phyloP scores from a whole-genome alignment of 2,888 invertebrate genomes.

The Sphaerophoria taeniata region DNA sequence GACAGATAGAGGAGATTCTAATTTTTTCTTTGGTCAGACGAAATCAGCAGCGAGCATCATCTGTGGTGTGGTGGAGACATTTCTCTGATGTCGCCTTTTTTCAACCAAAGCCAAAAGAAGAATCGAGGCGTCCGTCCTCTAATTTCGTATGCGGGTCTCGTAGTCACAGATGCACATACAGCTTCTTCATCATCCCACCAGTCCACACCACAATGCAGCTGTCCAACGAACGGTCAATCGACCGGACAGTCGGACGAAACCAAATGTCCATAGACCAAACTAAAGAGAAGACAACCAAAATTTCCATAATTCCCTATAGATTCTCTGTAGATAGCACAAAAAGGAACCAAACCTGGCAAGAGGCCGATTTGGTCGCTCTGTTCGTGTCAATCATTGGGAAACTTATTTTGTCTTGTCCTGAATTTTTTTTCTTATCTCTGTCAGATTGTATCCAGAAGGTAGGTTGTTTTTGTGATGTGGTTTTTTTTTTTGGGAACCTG shows the following conservation, averaged over 20 bases:
- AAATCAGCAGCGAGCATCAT: constrained; percentile 41
- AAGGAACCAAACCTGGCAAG: constrained; percentile 30
- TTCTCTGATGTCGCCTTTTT: constrained; percentile 55
- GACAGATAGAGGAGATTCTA: constrained; percentile 2
- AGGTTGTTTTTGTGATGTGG: background rate
- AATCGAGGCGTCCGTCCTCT: constrained; percentile 50
- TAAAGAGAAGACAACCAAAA: constrained; percentile 46
- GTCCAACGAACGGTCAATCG: constrained; percentile 17
- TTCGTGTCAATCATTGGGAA: constrained; percentile 67
- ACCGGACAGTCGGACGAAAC: background rate
- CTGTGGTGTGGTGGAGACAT: constrained; percentile 56
- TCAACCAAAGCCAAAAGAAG: constrained; percentile 53
- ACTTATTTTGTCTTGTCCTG: constrained; percentile 69
- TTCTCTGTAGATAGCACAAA: constrained; percentile 16
- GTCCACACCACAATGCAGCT: constrained; percentile 51
- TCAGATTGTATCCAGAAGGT: background rate
- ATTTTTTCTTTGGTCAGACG: constrained; percentile 44
- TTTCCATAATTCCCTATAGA: constrained; percentile 73
- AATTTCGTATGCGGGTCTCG: constrained; percentile 70
- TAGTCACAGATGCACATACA: constrained; percentile 57
- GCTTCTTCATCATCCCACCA: constrained; percentile 48
- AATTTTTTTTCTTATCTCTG: constrained; percentile 29
- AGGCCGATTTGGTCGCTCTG: constrained; percentile 49
- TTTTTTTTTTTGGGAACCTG: constrained; percentile 55
- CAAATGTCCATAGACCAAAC: constrained; percentile 31